A percentile compares a stretch with the other conserved stretches of the same genome.
These are phyloP conservation scores for Ataeniobius toweri DNA, from an alignment of 2,797 vertebrate species.

Conservation along the genomic window DNA sequence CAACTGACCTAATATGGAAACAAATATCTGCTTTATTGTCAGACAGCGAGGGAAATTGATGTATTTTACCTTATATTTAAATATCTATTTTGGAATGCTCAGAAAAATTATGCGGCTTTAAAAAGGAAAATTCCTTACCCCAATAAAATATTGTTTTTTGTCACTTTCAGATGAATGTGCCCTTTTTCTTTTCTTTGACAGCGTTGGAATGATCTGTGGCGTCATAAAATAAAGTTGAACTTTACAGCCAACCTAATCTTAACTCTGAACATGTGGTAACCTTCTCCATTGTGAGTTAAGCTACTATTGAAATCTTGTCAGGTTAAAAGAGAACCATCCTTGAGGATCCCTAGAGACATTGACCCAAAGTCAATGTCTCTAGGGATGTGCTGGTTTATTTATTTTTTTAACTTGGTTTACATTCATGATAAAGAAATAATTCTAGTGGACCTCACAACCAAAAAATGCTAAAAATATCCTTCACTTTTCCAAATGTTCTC, in stretches of 20 bases:
- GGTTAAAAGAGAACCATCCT: neutral
- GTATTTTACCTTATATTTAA: neutral
- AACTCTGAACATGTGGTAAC: neutral
- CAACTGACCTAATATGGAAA: neutral
- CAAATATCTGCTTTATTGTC: neutral
- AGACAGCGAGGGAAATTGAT: neutral
- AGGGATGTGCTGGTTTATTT: neutral
- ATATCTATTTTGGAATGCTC: neutral
- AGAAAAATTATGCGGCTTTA: neutral
- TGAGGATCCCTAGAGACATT: neutral
- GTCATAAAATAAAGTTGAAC: neutral
- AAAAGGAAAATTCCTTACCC: neutral
- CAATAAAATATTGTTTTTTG: neutral
- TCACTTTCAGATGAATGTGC: neutral
- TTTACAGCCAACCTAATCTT: neutral
- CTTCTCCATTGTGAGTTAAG: neutral
- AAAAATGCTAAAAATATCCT: neutral
- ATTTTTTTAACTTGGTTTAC: neutral
- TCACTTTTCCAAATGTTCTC: conserved; percentile 1
- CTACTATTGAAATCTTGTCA: neutral
- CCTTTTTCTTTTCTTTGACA: neutral
- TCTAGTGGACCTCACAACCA: neutral
- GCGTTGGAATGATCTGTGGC: neutral
- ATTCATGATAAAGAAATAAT: neutral
- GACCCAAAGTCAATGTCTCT: conserved; percentile 3